Percentiles rank a stretch among this genome's conserved stretches.
Evolutionary conservation across 2,888 invertebrate genomes (phyloP).

Genomic region (Eupithecia pulchellata): DNA sequence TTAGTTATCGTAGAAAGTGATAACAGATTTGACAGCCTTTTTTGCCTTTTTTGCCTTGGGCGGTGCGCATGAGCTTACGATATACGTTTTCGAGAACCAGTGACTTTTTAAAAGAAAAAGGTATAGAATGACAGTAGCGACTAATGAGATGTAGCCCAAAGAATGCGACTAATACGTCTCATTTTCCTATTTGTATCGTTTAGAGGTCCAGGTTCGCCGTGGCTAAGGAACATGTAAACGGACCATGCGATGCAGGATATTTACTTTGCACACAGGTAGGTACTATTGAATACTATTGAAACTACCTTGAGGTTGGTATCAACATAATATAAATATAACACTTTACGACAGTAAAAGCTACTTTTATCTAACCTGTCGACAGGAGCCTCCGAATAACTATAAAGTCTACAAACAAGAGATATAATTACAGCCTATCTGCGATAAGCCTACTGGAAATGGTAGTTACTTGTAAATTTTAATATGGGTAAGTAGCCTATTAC

Average conservation of each 20-base stretch:
- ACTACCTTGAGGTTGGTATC: background rate
- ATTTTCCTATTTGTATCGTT: no score
- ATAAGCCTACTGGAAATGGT: conserved; percentile 30
- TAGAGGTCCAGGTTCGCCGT: no score
- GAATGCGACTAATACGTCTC: no score
- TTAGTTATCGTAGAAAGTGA: background rate
- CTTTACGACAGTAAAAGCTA: conserved; percentile 23
- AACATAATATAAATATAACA: conserved; percentile 5
- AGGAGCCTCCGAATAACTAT: conserved; percentile 27
- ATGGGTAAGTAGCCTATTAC: no score
- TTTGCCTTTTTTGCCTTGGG: no score
- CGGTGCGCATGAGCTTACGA: no score
- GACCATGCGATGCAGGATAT: background rate
- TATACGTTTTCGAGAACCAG: no score
- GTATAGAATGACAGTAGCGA: no score
- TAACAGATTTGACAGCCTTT: background rate
- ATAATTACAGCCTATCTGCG: conserved; percentile 28
- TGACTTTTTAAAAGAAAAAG: no score
- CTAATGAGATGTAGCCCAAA: no score
- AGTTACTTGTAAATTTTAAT: background rate
- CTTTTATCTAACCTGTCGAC: conserved; percentile 24
- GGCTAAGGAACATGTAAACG: background rate
- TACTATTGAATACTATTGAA: background rate
- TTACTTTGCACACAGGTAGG: background rate
- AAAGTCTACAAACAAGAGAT: conserved; percentile 31